phyloP scores from a whole-genome alignment of 30 jellyfish, hydroid and myxozoan species.

The Rhopilema esculentum region DNA sequence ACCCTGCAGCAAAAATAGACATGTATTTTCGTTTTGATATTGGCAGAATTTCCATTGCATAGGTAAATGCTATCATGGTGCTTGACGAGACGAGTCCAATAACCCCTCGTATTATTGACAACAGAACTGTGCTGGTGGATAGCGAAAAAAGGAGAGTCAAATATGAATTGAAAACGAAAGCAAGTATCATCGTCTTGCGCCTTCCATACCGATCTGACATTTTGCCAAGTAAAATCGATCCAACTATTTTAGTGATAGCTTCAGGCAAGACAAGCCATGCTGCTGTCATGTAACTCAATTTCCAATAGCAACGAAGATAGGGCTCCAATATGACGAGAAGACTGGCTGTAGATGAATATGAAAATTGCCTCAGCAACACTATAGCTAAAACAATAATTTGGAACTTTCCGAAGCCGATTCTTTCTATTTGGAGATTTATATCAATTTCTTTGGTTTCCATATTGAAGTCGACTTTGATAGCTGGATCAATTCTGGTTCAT shows the following conservation, averaged over 20 bases:
- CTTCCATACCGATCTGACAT: neutral
- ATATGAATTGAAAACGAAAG: neutral
- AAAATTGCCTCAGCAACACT: neutral
- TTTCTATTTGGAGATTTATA: neutral
- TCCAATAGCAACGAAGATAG: neutral
- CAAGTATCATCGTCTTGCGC: neutral
- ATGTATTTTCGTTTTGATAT: neutral
- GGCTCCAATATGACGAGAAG: neutral
- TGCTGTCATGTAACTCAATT: neutral
- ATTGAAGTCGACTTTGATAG: neutral
- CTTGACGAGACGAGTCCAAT: slow-evolving; percentile 1
- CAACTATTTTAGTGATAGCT: neutral
- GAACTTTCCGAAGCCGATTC: slow-evolving; percentile 1
- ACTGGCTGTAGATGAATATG: slow-evolving; percentile 1
- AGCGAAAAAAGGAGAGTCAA: neutral
- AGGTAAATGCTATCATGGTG: neutral
- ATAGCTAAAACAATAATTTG: neutral
- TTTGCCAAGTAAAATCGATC: neutral
- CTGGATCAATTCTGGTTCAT: neutral
- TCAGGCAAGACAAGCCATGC: neutral
- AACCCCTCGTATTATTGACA: neutral
- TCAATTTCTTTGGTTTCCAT: too few species aligned
- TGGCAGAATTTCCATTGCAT: slow-evolving; percentile 5
- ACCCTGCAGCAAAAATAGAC: neutral
- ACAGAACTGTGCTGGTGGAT: neutral